Evolutionary conservation across 2,888 invertebrate genomes (phyloP).

Genomic region (Frankliniella fusca): DNA sequence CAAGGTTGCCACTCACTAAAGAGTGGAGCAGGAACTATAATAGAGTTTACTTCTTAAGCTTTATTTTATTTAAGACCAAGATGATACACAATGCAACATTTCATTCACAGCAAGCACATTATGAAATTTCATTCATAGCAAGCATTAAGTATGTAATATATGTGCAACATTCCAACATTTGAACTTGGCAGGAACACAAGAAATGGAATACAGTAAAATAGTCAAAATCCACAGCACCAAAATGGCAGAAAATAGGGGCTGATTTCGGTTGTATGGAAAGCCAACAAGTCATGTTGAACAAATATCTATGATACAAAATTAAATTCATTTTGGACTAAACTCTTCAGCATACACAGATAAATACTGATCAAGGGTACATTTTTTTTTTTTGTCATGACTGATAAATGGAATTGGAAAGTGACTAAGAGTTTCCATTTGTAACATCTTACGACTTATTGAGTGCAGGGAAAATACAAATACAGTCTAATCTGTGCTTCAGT

Average conservation of each 20-base stretch:
- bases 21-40: conserved; percentile 9
- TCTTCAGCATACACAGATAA: conserved; percentile 26
- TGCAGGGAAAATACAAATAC: conserved; percentile 24
- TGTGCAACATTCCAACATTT: conserved; percentile 24
- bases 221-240: conserved; percentile 22
- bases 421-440: conserved; percentile 17
- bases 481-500: conserved; percentile 26
- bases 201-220: conserved; percentile 27
- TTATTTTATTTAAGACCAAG: conserved; percentile 27
- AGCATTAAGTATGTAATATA: conserved; percentile 25
- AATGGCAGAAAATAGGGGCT: conserved; percentile 19
- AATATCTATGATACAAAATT: conserved; percentile 7
- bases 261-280: conserved; percentile 20
- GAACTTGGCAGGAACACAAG: conserved; percentile 25
- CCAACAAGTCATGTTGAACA: conserved; percentile 16
- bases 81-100: conserved; percentile 26
- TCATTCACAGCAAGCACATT: conserved; percentile 22
- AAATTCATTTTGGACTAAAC: conserved; percentile 21
- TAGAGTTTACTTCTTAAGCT: conserved; percentile 12
- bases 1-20: conserved; percentile 9
- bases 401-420: conserved; percentile 10
- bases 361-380: conserved; percentile 9
- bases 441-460: conserved; percentile 23
- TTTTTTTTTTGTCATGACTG: conserved; percentile 20
- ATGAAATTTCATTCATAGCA: conserved; percentile 25